Base-by-base conservation (phyloP, 1,140 invertebrate species). In the Drosophila parvula region DNA sequence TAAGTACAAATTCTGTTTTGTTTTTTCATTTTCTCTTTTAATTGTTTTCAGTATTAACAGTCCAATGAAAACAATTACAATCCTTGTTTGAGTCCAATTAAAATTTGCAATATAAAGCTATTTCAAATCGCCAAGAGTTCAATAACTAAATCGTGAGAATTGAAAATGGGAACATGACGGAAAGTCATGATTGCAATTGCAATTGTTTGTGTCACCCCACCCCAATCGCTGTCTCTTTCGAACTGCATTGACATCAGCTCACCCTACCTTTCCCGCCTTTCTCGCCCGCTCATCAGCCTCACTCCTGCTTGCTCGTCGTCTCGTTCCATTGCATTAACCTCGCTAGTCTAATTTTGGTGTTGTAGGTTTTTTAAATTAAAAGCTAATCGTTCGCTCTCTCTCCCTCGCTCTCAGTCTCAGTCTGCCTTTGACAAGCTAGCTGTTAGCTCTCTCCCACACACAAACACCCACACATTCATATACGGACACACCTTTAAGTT, bases 281-380 rank as follows among this genome's bases (percentile, higher is more conserved):
- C 47, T 70, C 60, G 48, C 56, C 41, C 41, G 10, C 51, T 45
- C 62, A 69, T 68, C 34, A 55, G 30, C 55, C 36, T 22, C 8
- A 30, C 48, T 27, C 43, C 40, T 36, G 34, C 40, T 78, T 77
- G 36, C 45, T 45, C 30, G 63, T 41, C 30, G 38, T 60, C 73
- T 80, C 63, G 38, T 58, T 63, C 74, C 63, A 70, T 53, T 55
- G 41, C 74, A 76, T 74, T 34, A 40, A 61, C 48, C 65, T 69
- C 40, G 62, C 78, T 79, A 65, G 76, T 63, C 64, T 78, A 74
- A 57, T 63, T 86, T 75, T 70, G 82, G 79, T 85, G 81, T 86
- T 81, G 81, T 86, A 78, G 79, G 79, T 58, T 81, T 80, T 51
- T 78, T 63, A 62, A 69, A 63, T 79, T 75, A 82, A 69, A 63